Evolutionary conservation across 1,140 invertebrate species (phyloP).

Genomic region (Ceratitis capitata): DNA sequence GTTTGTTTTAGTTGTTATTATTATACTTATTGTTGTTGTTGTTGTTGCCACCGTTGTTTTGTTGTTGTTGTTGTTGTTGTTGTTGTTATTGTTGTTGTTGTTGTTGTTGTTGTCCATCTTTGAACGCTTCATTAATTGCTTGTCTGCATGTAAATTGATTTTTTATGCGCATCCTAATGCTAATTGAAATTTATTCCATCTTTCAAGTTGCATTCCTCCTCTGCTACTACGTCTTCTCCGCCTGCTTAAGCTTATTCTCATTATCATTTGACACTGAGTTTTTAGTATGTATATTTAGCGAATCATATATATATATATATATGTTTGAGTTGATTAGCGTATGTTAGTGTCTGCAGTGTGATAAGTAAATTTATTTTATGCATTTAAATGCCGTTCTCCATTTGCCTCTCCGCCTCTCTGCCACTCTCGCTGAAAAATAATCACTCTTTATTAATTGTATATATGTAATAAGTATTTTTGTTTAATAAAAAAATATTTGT

Average conservation of each 20-base stretch:
- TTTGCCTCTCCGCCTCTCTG: neutral
- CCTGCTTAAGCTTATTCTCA: no score
- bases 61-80: neutral
- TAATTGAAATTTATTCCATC: constrained; percentile 37
- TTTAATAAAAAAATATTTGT: neutral
- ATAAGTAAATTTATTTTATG: neutral
- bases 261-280: no score
- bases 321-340: constrained; percentile 5
- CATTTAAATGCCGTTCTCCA: neutral
- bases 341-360: neutral
- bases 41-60: neutral
- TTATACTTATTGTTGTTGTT: neutral
- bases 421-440: neutral
- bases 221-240: neutral
- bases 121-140: constrained; percentile 29
- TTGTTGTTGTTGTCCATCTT: constrained; percentile 9
- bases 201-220: neutral
- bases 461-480: neutral
- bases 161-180: constrained; percentile 38
- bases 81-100: neutral
- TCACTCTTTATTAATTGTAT: neutral
- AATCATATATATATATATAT: no score
- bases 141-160: constrained; percentile 28
- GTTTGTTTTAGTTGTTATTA: neutral
- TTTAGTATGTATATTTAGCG: no score